Conservation (phyloP, 2,113 vertebrate genomes). For the Atractosteus spatula region DNA sequence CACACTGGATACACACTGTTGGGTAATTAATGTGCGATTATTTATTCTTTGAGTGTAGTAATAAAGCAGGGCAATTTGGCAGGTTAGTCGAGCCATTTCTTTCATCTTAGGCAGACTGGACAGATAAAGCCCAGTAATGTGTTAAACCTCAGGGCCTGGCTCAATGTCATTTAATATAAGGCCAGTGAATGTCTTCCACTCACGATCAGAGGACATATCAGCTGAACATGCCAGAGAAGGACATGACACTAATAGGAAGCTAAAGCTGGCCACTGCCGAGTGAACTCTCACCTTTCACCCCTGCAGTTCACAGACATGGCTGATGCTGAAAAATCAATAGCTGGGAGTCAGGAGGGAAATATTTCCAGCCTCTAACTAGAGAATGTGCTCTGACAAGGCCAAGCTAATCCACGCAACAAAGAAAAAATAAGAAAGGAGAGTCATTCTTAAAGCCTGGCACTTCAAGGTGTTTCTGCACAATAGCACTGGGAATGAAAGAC, state of each 20-base stretch:
- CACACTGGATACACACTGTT: no score
- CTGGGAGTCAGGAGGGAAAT: constrained; percentile 72
- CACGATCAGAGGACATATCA: constrained; percentile 39
- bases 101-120: no score
- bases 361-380: constrained; percentile 74
- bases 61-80: no score
- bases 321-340: constrained; percentile 72
- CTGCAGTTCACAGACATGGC: constrained; percentile 58
- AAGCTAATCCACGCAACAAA: constrained; percentile 62
- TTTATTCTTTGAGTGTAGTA: no score
- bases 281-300: constrained; percentile 69
- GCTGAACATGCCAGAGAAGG: constrained; percentile 51
- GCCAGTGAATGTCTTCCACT: constrained; percentile 14
- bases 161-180: constrained; percentile 20
- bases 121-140: no score
- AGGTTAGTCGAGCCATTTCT: no score
- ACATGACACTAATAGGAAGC: constrained; percentile 66
- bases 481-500: constrained; percentile 46
- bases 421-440: constrained; percentile 55
- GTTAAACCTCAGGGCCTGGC: not conserved
- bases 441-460: constrained; percentile 71
- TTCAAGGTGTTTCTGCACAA: constrained; percentile 66
- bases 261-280: constrained; percentile 41
- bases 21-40: no score
- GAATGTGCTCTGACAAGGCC: constrained; percentile 75